Evolutionary conservation across 2,888 invertebrate genomes (phyloP).

Genomic region (Cyaniris semiargus): DNA sequence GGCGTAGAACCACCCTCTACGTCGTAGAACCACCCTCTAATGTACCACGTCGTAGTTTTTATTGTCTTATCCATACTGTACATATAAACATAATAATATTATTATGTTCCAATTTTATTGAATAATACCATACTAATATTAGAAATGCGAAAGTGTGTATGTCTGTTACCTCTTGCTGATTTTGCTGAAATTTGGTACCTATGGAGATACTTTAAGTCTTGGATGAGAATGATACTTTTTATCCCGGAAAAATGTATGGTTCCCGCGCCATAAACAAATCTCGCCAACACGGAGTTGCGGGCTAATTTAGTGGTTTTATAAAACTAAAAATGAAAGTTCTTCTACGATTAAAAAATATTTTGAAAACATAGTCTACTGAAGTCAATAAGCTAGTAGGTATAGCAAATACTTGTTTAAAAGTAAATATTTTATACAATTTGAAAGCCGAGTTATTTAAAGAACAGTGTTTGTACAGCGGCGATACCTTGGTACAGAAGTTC

Average conservation of each 20-base stretch:
- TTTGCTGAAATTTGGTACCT: no score
- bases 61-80: not conserved
- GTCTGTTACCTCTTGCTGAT: no score
- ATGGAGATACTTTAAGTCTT: no score
- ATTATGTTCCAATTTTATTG: no score
- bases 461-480: not conserved
- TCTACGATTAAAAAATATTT: not conserved
- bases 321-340: no score
- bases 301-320: no score
- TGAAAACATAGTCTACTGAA: not conserved
- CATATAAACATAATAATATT: not conserved
- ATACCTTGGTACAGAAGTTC: conserved; percentile 23
- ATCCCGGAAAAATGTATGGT: no score
- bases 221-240: no score
- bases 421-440: conserved; percentile 22
- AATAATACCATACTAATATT: no score
- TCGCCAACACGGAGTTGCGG: no score
- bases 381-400: not conserved
- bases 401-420: not conserved
- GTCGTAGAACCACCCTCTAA: not conserved
- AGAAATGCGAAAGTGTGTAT: no score
- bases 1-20: not conserved
- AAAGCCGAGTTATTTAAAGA: conserved; percentile 23
- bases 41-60: not conserved
- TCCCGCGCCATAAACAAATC: no score